Evolutionary conservation across 2,113 vertebrate genomes (phyloP), one percentile per base, ranked within the genome.

Genomic region (Pseudopipra pipra): DNA sequence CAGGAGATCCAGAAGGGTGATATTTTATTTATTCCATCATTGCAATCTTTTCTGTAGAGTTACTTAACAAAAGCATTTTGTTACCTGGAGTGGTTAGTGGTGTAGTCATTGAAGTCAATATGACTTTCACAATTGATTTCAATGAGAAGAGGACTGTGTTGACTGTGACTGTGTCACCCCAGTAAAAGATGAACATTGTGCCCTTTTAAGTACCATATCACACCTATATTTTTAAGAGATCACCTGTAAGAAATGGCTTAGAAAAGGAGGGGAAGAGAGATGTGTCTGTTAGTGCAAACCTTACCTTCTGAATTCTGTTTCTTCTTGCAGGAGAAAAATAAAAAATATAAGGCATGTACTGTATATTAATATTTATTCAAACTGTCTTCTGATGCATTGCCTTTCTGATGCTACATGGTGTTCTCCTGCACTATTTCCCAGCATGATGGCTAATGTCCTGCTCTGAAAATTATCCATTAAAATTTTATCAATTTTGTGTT

Each of bases 391-490:
- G 81, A 94, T 63, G 39, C 72, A 52, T 90, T 88, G 41, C 44
- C 63, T 89, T 77, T 83, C 83, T 62, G 76, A 61, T 39, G 37
- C 90, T 76, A 75, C 43, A 37, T 78, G 41, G 90, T 92, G 61
- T 97, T 98, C 97, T 96, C 96, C 97, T 98, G 96, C 87, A 84
- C 98, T 98, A 93, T 98, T 98, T 97, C 96, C 97, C 94, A 98
- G 97, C 95, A 97, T 83, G 84, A 79, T 92, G 94, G 94, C 91
- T 97, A 96, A 97, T 93, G 65, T 98, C 97, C 97, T 97, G 86
- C 96, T 99, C 98, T 98, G 98, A 99, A 99, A 99, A 99, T 98
- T 98, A 99, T 98, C 98, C 98, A 98, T 99, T 99, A 99, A 98
- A 99, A 98, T 99, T 99, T 98, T 98, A 99, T 99, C 98, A 98